Evolutionary conservation across 2,113 vertebrate species (phyloP), one percentile per base, ranked within the genome.

Genomic region (Engystomops pustulosus): DNA sequence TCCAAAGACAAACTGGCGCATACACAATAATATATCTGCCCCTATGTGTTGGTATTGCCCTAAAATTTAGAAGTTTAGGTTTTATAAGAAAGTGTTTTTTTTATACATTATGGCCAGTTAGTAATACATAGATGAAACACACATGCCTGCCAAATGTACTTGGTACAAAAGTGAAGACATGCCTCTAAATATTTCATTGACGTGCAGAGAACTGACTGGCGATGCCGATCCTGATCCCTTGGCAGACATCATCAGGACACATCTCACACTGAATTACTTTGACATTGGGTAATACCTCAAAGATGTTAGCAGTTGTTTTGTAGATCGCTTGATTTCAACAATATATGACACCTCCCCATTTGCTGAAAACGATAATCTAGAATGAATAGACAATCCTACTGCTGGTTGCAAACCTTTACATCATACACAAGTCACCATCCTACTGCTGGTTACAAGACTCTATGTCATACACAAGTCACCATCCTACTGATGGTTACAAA

Each of bases 271-370:
- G 5, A 41, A 72, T 72, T 49, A 72, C 11, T 55, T 55, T 76
- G 20, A 36, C 18, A 34, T 55, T 55, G 74, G 30, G 30, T 55
- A 51, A 76, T 34, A 14, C 49, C 9, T 78, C 5, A 23, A 53
- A 38, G 30, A 58, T 18, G 30, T 55, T 23, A 14, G 32, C n/a
- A 41, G 20, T 58, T 78, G 30, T 77, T 38, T 77, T 55, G 10
- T 15, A 77, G n/a, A 38, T 60, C 60, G 0, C 49, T 58, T 78
- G 75, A 78, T 17, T 23, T 60, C 6, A 34, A 78, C 51, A 25
- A 58, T 55, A 60, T n/a, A 41, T 58, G 75, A 41, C 51, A 60
- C 32, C 25, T 53, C 49, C 30, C 74, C 27, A 55, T 76, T 41
- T 78, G 41, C 32, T 38, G 12, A 58, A 51, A 76, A 76, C 11